These are phyloP conservation scores for Apis florea DNA, from an alignment of 1,140 invertebrate genomes.

Conservation along the genomic window DNA sequence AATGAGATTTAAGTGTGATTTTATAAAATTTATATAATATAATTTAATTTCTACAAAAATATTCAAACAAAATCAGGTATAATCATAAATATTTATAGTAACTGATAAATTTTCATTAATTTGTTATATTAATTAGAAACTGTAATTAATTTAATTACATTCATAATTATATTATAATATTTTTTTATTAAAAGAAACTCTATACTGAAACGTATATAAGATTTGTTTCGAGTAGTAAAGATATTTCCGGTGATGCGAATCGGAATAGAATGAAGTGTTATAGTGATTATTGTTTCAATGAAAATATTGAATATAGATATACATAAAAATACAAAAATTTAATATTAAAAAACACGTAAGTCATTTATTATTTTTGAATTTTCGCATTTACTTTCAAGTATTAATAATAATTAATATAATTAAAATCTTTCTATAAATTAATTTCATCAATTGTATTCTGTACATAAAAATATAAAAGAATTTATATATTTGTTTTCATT, in stretches of 20 bases:
- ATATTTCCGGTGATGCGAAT: background rate
- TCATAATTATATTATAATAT: background rate
- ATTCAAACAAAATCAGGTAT: background rate
- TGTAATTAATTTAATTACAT: background rate
- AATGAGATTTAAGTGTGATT: no score
- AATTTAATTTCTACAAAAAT: background rate
- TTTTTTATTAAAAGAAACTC: background rate
- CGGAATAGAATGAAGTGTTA: background rate
- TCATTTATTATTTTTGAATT: background rate
- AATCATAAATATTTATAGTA: background rate
- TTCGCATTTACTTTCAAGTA: background rate
- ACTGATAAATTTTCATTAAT: background rate
- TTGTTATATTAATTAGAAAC: conserved; percentile 1
- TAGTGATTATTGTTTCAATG: background rate
- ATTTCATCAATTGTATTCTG: background rate
- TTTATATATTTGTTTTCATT: background rate
- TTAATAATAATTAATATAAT: background rate
- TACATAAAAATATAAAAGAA: background rate
- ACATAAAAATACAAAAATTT: no score
- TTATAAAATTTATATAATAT: background rate
- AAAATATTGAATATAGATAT: background rate
- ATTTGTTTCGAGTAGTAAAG: background rate
- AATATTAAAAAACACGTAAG: background rate
- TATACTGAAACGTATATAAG: background rate
- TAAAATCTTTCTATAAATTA: background rate